phyloP scores from a whole-genome alignment of 2,113 vertebrate species.

The Eubucco bourcierii region DNA sequence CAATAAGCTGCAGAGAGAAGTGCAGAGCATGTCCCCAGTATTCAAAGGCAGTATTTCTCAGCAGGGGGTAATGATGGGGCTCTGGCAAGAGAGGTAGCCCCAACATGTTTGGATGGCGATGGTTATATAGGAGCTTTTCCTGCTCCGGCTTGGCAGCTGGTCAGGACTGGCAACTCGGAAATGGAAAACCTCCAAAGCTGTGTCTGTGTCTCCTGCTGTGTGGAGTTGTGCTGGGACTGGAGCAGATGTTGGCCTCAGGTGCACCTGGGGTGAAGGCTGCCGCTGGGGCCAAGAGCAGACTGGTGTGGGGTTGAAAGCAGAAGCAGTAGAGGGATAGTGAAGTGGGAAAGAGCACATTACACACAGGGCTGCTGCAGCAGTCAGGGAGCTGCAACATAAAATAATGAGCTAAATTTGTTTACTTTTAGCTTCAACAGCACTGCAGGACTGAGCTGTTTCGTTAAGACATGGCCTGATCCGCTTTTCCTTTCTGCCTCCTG shows the following conservation, averaged over 20 bases:
- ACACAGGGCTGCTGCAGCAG: fast-evolving
- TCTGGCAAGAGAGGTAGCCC: background rate
- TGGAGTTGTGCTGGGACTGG: fast-evolving
- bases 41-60: background rate
- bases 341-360: background rate
- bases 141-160: background rate
- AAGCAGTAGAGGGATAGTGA: background rate
- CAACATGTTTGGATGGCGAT: background rate
- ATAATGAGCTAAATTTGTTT: background rate
- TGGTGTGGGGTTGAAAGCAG: background rate
- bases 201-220: fast-evolving
- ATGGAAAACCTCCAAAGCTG: background rate
- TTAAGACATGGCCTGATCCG: background rate
- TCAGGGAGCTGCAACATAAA: background rate
- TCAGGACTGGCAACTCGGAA: background rate
- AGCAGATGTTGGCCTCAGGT: background rate
- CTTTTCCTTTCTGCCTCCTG: slow-evolving; percentile 1
- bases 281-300: fast-evolving
- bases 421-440: background rate
- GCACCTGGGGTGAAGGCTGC: background rate
- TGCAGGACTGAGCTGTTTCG: background rate
- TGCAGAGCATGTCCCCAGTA: background rate
- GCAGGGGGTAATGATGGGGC: background rate
- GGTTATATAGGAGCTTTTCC: background rate
- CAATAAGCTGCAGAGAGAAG: background rate